A percentile compares a stretch with the other conserved stretches of the same genome.
Evolutionary conservation across 2,888 invertebrate species (phyloP).

Genomic region (Ariolimax columbianus): DNA sequence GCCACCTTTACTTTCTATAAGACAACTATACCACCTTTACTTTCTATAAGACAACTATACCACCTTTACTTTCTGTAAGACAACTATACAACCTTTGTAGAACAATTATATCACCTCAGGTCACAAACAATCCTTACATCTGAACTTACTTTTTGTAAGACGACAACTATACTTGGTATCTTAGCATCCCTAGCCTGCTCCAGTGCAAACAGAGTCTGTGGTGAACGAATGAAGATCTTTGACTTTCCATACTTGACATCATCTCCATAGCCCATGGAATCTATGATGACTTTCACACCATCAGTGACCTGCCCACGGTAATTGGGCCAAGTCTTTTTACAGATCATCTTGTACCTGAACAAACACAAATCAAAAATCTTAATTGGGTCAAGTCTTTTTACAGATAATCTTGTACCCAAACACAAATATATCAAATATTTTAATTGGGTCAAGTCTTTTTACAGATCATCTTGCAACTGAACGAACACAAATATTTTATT

Average conservation of each 20-base stretch:
- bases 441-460: conserved; percentile 98
- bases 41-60: no score
- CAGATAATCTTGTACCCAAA: conserved; percentile 96
- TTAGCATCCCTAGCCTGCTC: conserved; percentile 91
- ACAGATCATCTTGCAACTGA: conserved; percentile 96
- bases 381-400: conserved; percentile 97
- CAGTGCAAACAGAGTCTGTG: conserved; percentile 91
- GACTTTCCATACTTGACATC: conserved; percentile 97
- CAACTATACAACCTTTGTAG: no score
- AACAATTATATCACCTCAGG: no score
- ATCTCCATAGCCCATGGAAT: conserved; percentile 86
- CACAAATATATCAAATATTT: not conserved
- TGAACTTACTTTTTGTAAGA: conserved; percentile 92
- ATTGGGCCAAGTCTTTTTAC: conserved; percentile 97
- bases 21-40: no score
- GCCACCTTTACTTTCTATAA: no score
- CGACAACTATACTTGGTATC: conserved; percentile 93
- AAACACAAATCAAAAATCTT: conserved; percentile 70
- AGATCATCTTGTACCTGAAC: conserved; percentile 95
- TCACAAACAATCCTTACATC: no score
- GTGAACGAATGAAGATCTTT: conserved; percentile 96
- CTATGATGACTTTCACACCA: conserved; percentile 90
- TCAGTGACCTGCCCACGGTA: conserved; percentile 89
- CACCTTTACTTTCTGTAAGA: no score
- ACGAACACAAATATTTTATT: conserved; percentile 79